Percentiles rank a stretch among this genome's conserved stretches.
These are phyloP conservation scores for Theristus sp. DNA, from an alignment of 2,888 invertebrate species.

Conservation along the genomic window DNA sequence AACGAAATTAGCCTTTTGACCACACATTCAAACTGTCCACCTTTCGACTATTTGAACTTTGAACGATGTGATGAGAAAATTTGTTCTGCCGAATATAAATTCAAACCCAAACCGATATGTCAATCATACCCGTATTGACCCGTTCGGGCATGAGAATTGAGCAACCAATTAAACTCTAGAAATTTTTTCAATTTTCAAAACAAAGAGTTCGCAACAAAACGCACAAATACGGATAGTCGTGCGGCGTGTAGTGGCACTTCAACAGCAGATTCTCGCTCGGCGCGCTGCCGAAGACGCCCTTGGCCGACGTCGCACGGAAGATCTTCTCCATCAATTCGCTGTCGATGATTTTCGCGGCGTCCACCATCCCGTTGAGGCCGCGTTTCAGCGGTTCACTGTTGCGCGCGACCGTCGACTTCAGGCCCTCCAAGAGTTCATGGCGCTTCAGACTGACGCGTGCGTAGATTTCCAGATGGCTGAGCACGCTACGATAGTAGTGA, in stretches of 20 bases:
- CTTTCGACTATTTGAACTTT: no score
- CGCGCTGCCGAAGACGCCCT: neutral
- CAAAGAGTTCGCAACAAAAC: no score
- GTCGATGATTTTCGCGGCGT: neutral
- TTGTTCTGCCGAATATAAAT: no score
- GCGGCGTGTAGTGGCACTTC: neutral
- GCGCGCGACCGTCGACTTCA: neutral
- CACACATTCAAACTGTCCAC: no score
- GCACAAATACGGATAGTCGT: neutral
- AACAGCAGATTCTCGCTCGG: neutral
- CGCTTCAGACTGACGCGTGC: neutral
- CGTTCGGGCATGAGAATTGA: no score
- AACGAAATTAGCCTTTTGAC: no score
- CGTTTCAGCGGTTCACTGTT: neutral
- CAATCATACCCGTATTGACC: no score
- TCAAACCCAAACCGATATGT: no score
- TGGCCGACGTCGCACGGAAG: neutral
- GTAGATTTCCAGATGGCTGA: neutral
- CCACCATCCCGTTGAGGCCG: neutral
- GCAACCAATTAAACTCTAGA: no score
- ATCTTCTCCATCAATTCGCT: neutral
- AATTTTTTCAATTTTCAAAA: no score
- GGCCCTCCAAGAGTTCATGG: neutral
- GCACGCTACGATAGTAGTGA: neutral
- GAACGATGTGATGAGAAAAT: no score